Evolutionary conservation across 2,113 vertebrate species (phyloP), one percentile per base, ranked within the genome.

Genomic region (Tachysurus vachellii): DNA sequence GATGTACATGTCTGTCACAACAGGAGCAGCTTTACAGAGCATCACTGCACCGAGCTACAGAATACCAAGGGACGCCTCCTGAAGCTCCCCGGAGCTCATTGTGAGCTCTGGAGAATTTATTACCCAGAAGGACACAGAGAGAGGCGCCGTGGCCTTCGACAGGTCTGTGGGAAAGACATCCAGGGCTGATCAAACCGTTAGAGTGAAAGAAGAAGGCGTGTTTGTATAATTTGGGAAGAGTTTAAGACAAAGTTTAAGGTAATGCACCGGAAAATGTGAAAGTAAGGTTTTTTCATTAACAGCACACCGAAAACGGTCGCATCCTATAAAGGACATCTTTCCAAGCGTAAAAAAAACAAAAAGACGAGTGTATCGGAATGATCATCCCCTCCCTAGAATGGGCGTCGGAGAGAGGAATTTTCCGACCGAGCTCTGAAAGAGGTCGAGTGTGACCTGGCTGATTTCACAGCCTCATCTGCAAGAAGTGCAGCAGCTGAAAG

Each of bases 71-170:
- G 47, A 93, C 91, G 92, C 92, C 91, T 92, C 70, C 86, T 59
- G 7, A 2, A 70, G 87, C 91, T 93, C 94, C 93, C 87, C 92
- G 93, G 94, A 86, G 83, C 59, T 64, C 90, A 91, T 90, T 93
- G 94, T 93, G 86, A 89, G 88, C 70, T 70, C 73, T 44, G 47
- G 66, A 1, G 4, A 66, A 95, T 95, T 94, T 94, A 95, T 92
- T 75, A 80, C 86, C 21, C 71, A 26, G 53, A 75, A 86, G 80
- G 82, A 83, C 89, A 91, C 89, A 80, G 66, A 62, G 85, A 89
- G 56, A 42, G 59, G 66, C 75, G 84, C 86, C 88, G 84, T 85
- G 86, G 73, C 87, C 88, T 85, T 93, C 88, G 88, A 89, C 84
- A 88, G 86, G 88, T 92, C 88, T 61, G n/a, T 68, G n/a, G 83